These are phyloP conservation scores for Apteryx owenii DNA, from an alignment of 2,113 vertebrate species.

Conservation along the genomic window DNA sequence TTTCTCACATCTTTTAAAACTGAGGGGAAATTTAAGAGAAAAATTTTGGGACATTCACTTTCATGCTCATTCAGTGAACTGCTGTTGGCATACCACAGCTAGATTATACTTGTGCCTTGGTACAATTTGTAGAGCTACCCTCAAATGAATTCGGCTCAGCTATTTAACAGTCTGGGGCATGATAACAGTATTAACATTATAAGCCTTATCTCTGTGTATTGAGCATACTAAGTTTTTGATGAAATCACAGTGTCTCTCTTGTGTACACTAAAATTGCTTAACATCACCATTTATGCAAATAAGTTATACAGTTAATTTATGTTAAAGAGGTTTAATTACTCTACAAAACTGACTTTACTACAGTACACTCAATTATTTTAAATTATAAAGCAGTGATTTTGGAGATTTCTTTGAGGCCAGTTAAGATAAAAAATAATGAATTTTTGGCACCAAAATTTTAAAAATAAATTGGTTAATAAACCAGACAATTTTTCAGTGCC, in stretches of 20 bases:
- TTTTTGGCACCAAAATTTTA: background rate
- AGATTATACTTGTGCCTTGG: background rate
- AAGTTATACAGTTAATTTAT: constrained; percentile 61
- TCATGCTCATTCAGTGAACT: background rate
- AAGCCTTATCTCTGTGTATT: constrained; percentile 34
- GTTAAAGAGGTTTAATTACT: constrained; percentile 70
- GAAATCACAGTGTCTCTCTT: constrained; percentile 50
- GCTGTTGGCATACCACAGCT: background rate
- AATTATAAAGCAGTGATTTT: constrained; percentile 48
- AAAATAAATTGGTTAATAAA: background rate
- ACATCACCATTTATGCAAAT: constrained; percentile 65
- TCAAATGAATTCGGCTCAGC: background rate
- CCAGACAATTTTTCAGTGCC: background rate
- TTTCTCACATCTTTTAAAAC: background rate
- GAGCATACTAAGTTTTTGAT: constrained; percentile 29
- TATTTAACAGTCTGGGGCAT: background rate
- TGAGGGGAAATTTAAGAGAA: background rate
- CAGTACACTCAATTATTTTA: constrained; percentile 30
- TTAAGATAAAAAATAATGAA: background rate
- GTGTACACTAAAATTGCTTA: constrained; percentile 60
- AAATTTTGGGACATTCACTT: background rate
- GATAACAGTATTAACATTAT: constrained; percentile 42
- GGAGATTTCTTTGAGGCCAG: background rate
- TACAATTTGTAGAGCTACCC: background rate
- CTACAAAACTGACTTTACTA: constrained; percentile 22